Evolutionary conservation across 1,140 invertebrate species (phyloP), one percentile per base, ranked within the genome.

Genomic region (Drosophila watanabei): DNA sequence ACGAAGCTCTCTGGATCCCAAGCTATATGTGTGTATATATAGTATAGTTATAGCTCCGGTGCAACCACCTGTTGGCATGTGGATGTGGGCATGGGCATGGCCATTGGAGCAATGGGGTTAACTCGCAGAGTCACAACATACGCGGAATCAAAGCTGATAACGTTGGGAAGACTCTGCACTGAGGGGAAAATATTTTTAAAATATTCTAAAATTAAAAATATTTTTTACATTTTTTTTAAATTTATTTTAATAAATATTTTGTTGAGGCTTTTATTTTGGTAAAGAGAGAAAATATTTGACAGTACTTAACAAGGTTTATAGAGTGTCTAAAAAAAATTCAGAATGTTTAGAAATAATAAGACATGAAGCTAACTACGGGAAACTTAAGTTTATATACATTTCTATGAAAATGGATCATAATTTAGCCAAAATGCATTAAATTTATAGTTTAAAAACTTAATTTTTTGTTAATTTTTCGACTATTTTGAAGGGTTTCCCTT

Each of bases 11-110:
- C 28, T 37, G 52, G 39, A 57, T 58, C 56, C 35, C 33, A 28
- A 43, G 35, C 18, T 28, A 28, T 33, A 43, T n/a, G n/a, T n/a
- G n/a, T n/a, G n/a, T 24, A 32, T 49, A 57, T 56, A 13, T 54
- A 24, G 14, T 58, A 41, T 41, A 39, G 35, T 14, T 54, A 35
- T 57, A 58, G 62, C 62, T 48, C 45, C 75, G 85, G 85, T 90
- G 85, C 85, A 89, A 89, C 85, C 85, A 89, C 85, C 85, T 89
- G 85, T 90, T 90, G 49, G 71, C 43, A 61, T 73, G 66, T 24
- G 33, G 61, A 49, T 46, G 48, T 18, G 56, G 24, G 64, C 35
- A 46, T 39, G 45, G 61, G 46, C 30, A 66, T 71, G 66, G 68
- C 52, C 52, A 66, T 69, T 43, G 16, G 24, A 45, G 57, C 32